Conservation (phyloP, 2,113 vertebrate genomes). For the Ellobius talpinus region DNA sequence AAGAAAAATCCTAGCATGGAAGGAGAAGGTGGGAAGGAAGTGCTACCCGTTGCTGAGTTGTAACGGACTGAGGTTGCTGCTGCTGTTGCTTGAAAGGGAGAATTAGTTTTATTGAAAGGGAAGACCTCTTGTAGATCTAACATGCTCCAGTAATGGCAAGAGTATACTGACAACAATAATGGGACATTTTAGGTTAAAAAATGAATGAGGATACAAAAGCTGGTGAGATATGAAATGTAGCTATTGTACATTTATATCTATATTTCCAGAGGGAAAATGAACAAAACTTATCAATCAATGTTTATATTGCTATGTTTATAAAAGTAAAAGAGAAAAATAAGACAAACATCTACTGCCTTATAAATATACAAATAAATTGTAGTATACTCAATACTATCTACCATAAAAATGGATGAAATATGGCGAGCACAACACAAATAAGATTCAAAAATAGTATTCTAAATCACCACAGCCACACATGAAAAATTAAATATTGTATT, state of each 20-base stretch:
- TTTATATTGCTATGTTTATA: neutral
- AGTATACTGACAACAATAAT: neutral
- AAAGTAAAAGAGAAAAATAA: neutral
- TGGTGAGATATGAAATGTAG: neutral
- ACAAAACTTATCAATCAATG: neutral
- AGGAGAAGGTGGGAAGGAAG: neutral
- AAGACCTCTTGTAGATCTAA: neutral
- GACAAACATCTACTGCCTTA: neutral
- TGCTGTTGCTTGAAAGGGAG: neutral
- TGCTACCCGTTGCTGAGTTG: neutral
- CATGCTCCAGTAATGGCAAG: neutral
- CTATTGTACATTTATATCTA: neutral
- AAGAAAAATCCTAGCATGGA: neutral
- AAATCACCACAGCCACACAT: neutral
- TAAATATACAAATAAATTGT: neutral
- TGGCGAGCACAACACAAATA: neutral
- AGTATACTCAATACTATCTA: neutral
- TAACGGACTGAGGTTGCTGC: neutral
- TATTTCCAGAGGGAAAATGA: neutral
- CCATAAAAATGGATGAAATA: neutral
- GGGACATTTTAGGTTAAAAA: neutral
- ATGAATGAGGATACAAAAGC: neutral
- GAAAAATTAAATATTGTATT: neutral
- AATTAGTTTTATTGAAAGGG: neutral
- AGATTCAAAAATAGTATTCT: neutral